Evolutionary conservation across 2,113 vertebrate genomes (phyloP).

Genomic region (Butorides virescens): DNA sequence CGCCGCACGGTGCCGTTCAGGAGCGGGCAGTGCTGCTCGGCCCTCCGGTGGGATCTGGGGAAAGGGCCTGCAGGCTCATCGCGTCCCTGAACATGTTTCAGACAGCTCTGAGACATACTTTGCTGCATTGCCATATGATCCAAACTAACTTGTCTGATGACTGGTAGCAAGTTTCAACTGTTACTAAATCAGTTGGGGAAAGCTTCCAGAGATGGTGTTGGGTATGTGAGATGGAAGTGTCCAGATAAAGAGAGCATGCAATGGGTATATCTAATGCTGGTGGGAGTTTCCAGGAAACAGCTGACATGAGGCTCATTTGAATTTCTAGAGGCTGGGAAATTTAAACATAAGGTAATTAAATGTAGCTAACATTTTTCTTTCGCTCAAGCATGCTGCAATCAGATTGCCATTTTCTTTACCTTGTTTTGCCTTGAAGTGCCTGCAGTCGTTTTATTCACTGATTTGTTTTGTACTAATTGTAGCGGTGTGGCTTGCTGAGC

Average conservation of each 20-base stretch:
- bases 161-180: slow-evolving; percentile 8
- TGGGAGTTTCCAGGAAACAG: background rate
- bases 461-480: background rate
- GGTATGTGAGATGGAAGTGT: background rate
- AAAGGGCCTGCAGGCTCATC: background rate
- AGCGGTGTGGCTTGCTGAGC: background rate
- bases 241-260: background rate
- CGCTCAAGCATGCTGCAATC: background rate
- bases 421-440: background rate
- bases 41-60: background rate
- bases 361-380: background rate
- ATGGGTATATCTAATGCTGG: background rate
- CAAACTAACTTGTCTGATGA: background rate
- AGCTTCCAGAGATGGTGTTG: background rate
- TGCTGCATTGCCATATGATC: background rate
- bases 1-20: rapidly evolving
- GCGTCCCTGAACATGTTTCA: rapidly evolving
- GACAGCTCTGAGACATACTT: background rate
- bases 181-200: background rate
- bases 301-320: rapidly evolving
- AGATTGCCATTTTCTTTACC: background rate
- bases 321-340: background rate
- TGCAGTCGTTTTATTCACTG: background rate
- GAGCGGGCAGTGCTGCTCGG: rapidly evolving
- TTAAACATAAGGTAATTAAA: rapidly evolving